A percentile compares a stretch with the other conserved stretches of the same genome.
phyloP scores from a whole-genome alignment of 2,113 vertebrate genomes.

The Chamaetylas fuelleborni region DNA sequence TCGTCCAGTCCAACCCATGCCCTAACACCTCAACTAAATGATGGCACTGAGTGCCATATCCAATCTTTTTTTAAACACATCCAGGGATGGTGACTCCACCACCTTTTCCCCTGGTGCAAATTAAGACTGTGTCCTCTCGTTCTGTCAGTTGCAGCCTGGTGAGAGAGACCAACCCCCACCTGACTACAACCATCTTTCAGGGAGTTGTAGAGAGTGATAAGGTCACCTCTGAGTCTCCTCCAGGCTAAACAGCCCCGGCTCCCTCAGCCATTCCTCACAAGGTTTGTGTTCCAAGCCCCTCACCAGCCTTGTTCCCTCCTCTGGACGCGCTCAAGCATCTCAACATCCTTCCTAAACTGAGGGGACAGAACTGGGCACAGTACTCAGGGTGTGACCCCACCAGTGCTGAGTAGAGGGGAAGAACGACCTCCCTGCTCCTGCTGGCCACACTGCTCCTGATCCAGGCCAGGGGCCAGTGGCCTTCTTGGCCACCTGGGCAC shows the following conservation, averaged over 20 bases:
- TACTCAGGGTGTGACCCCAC: neutral
- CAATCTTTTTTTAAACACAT: neutral
- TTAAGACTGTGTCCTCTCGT: accelerated
- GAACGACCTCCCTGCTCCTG: neutral
- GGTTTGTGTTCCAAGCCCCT: no score
- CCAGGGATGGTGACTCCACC: no score
- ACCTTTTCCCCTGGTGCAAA: neutral
- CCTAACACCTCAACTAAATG: neutral
- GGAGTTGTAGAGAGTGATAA: neutral
- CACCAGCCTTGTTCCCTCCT: no score
- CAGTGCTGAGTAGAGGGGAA: accelerated
- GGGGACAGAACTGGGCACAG: neutral
- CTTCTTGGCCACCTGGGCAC: no score
- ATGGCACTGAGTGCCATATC: neutral
- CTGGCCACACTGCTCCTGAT: neutral
- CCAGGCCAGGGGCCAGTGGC: neutral
- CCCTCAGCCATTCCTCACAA: no score
- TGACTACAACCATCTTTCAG: neutral
- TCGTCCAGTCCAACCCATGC: neutral
- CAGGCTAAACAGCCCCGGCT: neutral
- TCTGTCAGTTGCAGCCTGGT: neutral
- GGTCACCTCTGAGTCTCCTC: neutral
- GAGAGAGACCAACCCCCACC: neutral
- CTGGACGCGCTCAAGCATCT: no score
- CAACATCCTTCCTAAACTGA: neutral